Evolutionary conservation across 2,797 vertebrate species (phyloP), one percentile per base, ranked within the genome.

Genomic region (Rhinogobio ventralis): DNA sequence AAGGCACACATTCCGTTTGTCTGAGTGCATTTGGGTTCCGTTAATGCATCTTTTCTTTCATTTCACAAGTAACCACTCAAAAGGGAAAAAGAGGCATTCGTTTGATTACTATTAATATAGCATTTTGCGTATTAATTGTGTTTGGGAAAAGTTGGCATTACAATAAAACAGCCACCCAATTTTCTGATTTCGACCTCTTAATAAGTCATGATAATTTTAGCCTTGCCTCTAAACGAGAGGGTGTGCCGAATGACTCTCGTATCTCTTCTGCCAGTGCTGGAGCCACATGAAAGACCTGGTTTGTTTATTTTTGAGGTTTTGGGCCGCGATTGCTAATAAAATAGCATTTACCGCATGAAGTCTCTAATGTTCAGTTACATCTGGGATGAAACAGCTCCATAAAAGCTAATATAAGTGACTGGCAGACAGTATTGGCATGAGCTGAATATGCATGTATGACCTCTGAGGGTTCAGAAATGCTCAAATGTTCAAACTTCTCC

Each of bases 1-100:
- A 95, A 94, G 91, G 93, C 84, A 57, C 90, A 90, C 90, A 66
- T 91, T 92, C 90, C 85, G 74, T 89, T 89, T 89, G 90, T 87
- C 88, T 88, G 88, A 86, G 90, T 90, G 90, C 85, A 86, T 86
- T 87, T 93, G 92, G 89, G 92, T 93, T 95, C 92, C 83, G 90
- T 95, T 94, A 93, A 88, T 79, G 76, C 28, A 8, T 78, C 75
- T 85, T 78, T 90, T 79, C 86, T 90, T 91, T 92, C 89, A 90
- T 92, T 90, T 89, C 49, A 25, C 23, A 88, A 88, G 84, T 90
- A 78, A 74, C 67, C 55, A 49, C 67, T 82, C 81, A 57, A 85
- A 86, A 76, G 79, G 55, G 20, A 84, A 82, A 67, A 83, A 81
- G 33, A 82, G 46, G 66, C 82, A 82, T 83, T 79, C 36, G 71